These are phyloP conservation scores for Dolichallabes microphthalmus DNA, from an alignment of 2,113 vertebrate genomes.

Conservation along the genomic window DNA sequence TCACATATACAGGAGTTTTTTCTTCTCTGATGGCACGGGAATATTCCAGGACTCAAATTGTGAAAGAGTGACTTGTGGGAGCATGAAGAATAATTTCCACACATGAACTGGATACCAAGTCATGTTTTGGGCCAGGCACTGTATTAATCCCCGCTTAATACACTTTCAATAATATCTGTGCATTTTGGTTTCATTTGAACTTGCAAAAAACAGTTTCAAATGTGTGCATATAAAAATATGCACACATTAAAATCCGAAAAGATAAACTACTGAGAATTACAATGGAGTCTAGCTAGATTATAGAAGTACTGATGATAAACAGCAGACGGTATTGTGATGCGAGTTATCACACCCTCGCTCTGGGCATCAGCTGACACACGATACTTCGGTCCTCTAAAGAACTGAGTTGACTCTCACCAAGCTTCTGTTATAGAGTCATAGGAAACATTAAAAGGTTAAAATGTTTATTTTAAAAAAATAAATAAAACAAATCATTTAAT, in stretches of 20 bases:
- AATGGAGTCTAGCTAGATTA: background rate
- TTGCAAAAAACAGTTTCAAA: background rate
- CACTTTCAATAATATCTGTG: background rate
- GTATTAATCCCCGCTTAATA: background rate
- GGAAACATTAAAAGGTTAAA: background rate
- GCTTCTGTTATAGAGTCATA: background rate
- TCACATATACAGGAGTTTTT: no score
- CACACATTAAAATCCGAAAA: background rate
- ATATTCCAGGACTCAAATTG: no score
- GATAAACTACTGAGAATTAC: background rate
- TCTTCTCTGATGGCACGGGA: no score
- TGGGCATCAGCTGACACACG: background rate
- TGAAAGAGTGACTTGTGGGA: no score
- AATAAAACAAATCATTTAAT: no score
- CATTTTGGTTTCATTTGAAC: no score
- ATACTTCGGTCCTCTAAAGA: background rate
- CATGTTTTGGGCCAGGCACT: no score
- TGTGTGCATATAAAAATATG: background rate
- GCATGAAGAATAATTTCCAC: no score
- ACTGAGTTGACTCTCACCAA: background rate
- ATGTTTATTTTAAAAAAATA: no score
- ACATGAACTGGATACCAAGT: no score
- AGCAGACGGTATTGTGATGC: background rate
- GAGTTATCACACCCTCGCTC: background rate
- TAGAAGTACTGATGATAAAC: no score